phyloP scores from a whole-genome alignment of 2,113 vertebrate species.

The Pluvialis apricaria region DNA sequence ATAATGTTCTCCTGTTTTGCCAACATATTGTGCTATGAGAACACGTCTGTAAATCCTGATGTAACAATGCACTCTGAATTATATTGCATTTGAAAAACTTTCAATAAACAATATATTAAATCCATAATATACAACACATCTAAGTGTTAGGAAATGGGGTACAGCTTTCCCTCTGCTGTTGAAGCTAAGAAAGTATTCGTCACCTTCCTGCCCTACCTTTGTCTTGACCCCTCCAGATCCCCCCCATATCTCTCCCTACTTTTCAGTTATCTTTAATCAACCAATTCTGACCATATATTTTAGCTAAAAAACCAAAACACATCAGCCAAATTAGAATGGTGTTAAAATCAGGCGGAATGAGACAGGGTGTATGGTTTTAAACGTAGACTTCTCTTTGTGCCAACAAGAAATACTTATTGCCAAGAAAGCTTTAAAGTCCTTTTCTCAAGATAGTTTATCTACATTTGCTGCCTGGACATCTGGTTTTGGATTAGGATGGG shows the following conservation, averaged over 20 bases:
- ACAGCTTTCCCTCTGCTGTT: not conserved
- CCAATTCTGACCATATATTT: not conserved
- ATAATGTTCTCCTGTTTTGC: not conserved
- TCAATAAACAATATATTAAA: not conserved
- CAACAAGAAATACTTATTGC: not conserved
- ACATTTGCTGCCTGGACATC: not conserved
- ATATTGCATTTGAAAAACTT: not conserved
- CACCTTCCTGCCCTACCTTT: not conserved
- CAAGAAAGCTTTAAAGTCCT: not conserved
- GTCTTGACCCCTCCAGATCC: not conserved
- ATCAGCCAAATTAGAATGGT: not conserved
- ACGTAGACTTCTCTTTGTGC: not conserved
- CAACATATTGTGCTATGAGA: not conserved
- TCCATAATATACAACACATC: fast-evolving
- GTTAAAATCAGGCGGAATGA: not conserved
- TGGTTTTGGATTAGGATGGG: not conserved
- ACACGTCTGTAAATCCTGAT: not conserved
- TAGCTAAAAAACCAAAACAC: not conserved
- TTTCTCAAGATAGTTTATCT: not conserved
- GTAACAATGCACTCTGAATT: not conserved
- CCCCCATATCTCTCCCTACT: not conserved
- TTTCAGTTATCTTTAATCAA: not conserved
- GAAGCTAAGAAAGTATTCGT: not conserved
- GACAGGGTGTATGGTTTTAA: not conserved
- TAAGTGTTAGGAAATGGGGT: not conserved